Conservation (phyloP, 2,113 vertebrate species). For the Gavia stellata region DNA sequence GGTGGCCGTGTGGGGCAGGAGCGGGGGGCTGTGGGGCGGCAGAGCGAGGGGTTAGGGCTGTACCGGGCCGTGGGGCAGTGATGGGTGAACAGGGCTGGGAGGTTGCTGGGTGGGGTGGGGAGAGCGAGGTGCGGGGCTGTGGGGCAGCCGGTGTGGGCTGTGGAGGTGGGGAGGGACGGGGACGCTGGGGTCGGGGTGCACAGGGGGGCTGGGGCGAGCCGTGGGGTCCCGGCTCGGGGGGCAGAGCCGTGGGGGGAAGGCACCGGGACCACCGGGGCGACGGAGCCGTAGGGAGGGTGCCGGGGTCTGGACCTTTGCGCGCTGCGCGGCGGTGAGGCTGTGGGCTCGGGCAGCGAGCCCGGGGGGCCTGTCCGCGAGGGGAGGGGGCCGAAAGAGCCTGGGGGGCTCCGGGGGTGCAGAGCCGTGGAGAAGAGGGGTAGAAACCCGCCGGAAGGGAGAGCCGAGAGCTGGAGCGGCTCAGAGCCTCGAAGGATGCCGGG, state of each 20-base stretch:
- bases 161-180: neutral
- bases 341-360: neutral
- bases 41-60: neutral
- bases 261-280: neutral
- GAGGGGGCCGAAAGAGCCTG: neutral
- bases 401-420: neutral
- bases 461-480: neutral
- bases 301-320: neutral
- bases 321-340: fast-evolving
- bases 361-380: neutral
- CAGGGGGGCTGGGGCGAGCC: neutral
- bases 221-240: neutral
- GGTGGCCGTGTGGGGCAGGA: neutral
- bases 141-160: too few species aligned
- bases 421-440: neutral
- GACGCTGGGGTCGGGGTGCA: neutral
- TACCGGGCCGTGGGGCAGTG: neutral
- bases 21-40: neutral
- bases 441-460: neutral
- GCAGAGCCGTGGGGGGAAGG: neutral
- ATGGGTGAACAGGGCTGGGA: neutral
- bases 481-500: neutral
- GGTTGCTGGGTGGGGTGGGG: neutral
- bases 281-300: neutral
- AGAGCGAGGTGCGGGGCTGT: neutral